A percentile compares a stretch with the other conserved stretches of the same genome.
phyloP scores from a whole-genome alignment of 2,113 vertebrate genomes.

The Dipodomys stephensi region DNA sequence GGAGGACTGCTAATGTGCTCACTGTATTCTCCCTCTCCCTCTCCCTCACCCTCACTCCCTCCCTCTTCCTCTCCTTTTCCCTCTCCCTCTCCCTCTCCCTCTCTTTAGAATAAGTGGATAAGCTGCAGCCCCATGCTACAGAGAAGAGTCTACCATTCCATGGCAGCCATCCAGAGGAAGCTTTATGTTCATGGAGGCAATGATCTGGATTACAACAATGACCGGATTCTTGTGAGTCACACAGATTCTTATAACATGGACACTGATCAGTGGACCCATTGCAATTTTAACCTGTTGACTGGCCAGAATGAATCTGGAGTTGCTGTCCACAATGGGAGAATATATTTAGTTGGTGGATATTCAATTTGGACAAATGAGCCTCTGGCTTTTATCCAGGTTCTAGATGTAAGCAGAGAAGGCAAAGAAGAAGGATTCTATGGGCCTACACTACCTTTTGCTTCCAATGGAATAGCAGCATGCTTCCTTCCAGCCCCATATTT shows the following conservation, averaged over 20 bases:
- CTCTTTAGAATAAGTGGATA: slow-evolving; percentile 94
- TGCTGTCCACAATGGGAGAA: slow-evolving; percentile 95
- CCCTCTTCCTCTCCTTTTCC: neutral
- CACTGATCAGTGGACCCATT: slow-evolving; percentile 96
- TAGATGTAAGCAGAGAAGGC: slow-evolving; percentile 95
- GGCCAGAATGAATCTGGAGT: slow-evolving; percentile 98
- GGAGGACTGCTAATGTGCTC: neutral
- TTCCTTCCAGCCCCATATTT: slow-evolving; percentile 97
- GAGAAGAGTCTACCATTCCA: slow-evolving; percentile 97
- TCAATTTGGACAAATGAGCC: slow-evolving; percentile 99
- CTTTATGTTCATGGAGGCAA: slow-evolving; percentile 97
- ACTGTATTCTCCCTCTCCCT: neutral
- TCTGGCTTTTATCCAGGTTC: slow-evolving; percentile 97
- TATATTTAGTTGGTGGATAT: slow-evolving; percentile 99
- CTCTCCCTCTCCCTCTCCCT: neutral
- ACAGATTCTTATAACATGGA: slow-evolving; percentile 97
- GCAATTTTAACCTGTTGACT: slow-evolving; percentile 95
- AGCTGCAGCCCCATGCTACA: slow-evolving; percentile 96
- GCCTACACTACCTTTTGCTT: slow-evolving; percentile 96
- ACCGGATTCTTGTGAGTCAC: slow-evolving; percentile 96
- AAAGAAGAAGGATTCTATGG: slow-evolving; percentile 98
- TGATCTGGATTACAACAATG: slow-evolving; percentile 98
- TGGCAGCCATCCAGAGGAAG: slow-evolving; percentile 95
- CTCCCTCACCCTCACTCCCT: too few species aligned
- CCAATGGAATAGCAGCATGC: slow-evolving; percentile 96